Evolutionary conservation across 1,140 invertebrate genomes (phyloP).

Genomic region (Pteromalus puparum): DNA sequence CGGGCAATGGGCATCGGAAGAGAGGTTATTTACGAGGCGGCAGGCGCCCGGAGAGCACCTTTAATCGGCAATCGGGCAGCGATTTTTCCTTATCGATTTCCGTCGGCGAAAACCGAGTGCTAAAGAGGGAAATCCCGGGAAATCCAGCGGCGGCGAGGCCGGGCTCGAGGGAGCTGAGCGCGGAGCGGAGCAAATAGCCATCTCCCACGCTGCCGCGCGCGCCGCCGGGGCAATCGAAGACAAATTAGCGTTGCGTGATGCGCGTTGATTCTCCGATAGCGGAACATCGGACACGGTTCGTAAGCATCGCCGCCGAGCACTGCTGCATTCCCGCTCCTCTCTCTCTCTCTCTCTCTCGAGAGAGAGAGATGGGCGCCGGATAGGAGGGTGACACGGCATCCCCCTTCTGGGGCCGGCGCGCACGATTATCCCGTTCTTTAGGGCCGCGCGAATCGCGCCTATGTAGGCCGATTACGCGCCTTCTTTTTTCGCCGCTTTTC

Average conservation of each 20-base stretch:
- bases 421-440: conserved; percentile 61
- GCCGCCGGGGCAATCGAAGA: conserved; percentile 71
- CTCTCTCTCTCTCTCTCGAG: too few species aligned
- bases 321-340: conserved; percentile 46
- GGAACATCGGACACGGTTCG: conserved; percentile 70
- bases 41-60: conserved; percentile 58
- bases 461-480: too few species aligned
- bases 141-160: too few species aligned
- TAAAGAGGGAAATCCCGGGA: neutral
- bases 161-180: too few species aligned
- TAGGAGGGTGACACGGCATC: conserved; percentile 63
- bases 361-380: neutral
- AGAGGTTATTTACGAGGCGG: conserved; percentile 74
- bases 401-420: conserved; percentile 50
- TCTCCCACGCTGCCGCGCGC: conserved; percentile 68
- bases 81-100: conserved; percentile 10
- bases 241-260: conserved; percentile 75
- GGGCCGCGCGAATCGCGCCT: neutral
- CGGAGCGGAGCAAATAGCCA: too few species aligned
- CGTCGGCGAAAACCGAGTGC: too few species aligned
- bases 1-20: conserved; percentile 73
- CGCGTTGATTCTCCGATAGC: conserved; percentile 74
- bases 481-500: conserved; percentile 3
- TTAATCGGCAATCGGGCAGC: conserved; percentile 28
- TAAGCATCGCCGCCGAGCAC: conserved; percentile 57